phyloP scores from a whole-genome alignment of 2,113 vertebrate genomes.

The Zosterops lateralis region DNA sequence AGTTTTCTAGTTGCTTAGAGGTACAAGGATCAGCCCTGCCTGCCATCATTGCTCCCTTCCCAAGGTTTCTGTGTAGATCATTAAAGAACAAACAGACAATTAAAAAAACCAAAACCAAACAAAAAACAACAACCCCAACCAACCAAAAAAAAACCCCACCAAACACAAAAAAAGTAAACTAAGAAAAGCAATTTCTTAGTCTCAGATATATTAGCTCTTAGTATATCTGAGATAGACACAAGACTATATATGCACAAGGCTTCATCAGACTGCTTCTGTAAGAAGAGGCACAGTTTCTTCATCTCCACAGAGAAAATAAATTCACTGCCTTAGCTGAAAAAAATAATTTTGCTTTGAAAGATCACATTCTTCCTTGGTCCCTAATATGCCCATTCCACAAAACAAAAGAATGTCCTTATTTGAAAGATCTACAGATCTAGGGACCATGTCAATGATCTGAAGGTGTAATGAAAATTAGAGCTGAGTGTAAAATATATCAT shows the following conservation, averaged over 20 bases:
- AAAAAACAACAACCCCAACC: no score
- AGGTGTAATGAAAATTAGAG: not conserved
- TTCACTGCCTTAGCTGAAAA: not conserved
- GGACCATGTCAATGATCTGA: not conserved
- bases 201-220: not conserved
- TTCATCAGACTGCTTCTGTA: not conserved
- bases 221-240: not conserved
- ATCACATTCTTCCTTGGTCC: not conserved
- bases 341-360: not conserved
- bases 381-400: not conserved
- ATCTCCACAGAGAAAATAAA: not conserved
- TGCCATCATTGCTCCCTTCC: not conserved
- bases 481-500: not conserved
- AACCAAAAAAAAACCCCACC: not conserved
- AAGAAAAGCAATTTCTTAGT: not conserved
- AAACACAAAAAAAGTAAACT: not conserved
- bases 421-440: not conserved
- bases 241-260: not conserved
- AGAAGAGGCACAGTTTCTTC: not conserved
- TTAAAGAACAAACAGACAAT: not conserved
- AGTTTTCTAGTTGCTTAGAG: not conserved
- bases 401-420: not conserved
- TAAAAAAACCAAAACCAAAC: not conserved
- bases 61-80: not conserved
- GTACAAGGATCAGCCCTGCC: not conserved